Evolutionary conservation across 2,797 vertebrate species (phyloP).

Genomic region (Squalus acanthias): DNA sequence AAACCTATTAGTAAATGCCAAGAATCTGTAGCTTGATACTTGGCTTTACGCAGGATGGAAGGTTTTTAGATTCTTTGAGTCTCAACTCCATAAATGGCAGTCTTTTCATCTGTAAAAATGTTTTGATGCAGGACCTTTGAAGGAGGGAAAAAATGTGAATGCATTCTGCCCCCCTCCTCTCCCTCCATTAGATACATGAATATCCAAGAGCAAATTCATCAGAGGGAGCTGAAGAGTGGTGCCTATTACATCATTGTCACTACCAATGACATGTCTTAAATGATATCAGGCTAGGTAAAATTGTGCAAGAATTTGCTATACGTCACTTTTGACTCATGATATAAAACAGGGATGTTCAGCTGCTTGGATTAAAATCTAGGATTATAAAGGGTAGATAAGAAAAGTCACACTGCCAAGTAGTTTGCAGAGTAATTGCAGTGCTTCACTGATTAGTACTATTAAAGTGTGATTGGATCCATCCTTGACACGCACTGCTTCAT

Average conservation of each 20-base stretch:
- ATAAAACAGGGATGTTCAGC: neutral
- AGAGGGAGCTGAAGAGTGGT: neutral
- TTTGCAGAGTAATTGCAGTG: neutral
- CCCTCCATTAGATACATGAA: neutral
- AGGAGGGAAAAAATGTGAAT: neutral
- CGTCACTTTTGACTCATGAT: neutral
- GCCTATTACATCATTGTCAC: neutral
- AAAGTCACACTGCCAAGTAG: no score
- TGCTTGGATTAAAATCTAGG: neutral
- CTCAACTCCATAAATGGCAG: slow-evolving; percentile 23
- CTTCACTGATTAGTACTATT: neutral
- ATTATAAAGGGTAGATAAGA: neutral
- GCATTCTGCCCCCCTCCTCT: neutral
- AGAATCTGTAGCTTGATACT: neutral
- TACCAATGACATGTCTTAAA: neutral
- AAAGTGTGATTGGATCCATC: neutral
- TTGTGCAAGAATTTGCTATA: neutral
- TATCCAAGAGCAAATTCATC: neutral
- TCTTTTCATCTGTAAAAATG: neutral
- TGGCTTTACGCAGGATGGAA: neutral
- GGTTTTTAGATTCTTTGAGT: neutral
- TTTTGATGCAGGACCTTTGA: neutral
- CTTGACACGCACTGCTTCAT: neutral
- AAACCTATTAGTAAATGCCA: neutral
- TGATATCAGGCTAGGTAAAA: neutral